Percentiles rank a stretch among this genome's conserved stretches.
Conservation (phyloP, 2,113 vertebrate genomes). For the Callorhinus ursinus region DNA sequence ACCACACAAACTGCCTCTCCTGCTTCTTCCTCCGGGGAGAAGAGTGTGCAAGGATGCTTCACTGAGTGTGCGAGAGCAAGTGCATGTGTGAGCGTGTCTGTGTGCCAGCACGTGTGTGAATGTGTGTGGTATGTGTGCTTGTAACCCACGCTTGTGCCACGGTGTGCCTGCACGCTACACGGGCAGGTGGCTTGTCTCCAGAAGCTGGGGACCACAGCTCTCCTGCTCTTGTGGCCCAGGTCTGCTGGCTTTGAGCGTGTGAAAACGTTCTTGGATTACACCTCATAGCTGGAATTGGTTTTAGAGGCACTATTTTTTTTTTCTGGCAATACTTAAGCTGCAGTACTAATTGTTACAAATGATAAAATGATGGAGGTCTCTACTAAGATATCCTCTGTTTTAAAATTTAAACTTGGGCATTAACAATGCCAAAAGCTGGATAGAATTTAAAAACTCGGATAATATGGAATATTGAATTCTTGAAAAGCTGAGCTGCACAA, state of each 20-base stretch:
- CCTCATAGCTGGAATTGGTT: constrained; percentile 25
- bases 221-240: constrained; percentile 62
- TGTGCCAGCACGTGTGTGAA: fast-evolving
- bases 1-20: constrained; percentile 45
- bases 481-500: fast-evolving
- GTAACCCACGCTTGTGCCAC: not conserved
- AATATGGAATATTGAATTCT: not conserved
- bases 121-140: not conserved
- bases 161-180: constrained; percentile 44
- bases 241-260: constrained; percentile 63
- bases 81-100: not conserved
- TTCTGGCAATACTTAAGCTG: not conserved
- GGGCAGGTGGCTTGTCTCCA: constrained; percentile 78
- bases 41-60: not conserved
- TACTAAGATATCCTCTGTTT: not conserved
- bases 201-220: constrained; percentile 64
- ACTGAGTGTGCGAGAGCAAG: fast-evolving
- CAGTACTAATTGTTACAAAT: not conserved
- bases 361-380: not conserved
- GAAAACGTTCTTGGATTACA: constrained; percentile 69
- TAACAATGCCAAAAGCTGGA: not conserved
- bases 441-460: not conserved
- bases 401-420: not conserved
- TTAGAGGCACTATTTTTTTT: not conserved
- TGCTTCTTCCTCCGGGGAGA: constrained; percentile 65